Evolutionary conservation across 2,797 vertebrate species (phyloP), one percentile per base, ranked within the genome.

Genomic region (Stomatorhinus walkeri): DNA sequence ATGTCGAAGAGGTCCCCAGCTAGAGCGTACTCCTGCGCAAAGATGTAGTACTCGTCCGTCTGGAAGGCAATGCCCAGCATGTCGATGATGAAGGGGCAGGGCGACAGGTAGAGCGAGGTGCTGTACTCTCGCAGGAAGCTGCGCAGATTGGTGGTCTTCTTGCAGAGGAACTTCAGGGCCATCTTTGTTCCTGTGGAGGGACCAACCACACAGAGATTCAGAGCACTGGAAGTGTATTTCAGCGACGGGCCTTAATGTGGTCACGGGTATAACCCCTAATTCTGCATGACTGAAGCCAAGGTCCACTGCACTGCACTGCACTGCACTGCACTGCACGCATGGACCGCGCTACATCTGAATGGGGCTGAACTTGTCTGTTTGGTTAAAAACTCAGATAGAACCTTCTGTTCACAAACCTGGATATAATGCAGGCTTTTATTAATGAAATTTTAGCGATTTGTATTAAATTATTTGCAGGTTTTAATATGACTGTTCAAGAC

Each of bases 1-100:
- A 97, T 97, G 64, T 97, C 96, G 6, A 97, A 97, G 83, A 97
- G 96, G 92, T 97, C 96, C 2, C 96, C 96, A 0, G 96, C 96
- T 61, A 96, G 93, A 0, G 96, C 96, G 2, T 96, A 97, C 92
- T 97, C 96, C 92, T 97, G 96, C 0, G 96, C 96, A 16, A 97
- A 97, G 90, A 96, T 96, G 43, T 96, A 97, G 93, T 96, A 96
- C 10, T 97, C 96, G 1, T 96, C 96, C 0, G 96, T 97, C 92
- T 97, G 96, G 2, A 97, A 97, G 89, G 95, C 95, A 0, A 97
- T 96, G 88, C 96, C 96, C 0, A 95, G 96, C 96, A 97, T 96
- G 94, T 95, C 96, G 93, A 97, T 97, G 92, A 97, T 97, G 92
- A 96, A 97, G 3, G 96, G 96, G 89, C 96, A 97, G 28, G 96